phyloP scores from a whole-genome alignment of 1,140 invertebrate species.

The Zaprionus gabonicus region DNA sequence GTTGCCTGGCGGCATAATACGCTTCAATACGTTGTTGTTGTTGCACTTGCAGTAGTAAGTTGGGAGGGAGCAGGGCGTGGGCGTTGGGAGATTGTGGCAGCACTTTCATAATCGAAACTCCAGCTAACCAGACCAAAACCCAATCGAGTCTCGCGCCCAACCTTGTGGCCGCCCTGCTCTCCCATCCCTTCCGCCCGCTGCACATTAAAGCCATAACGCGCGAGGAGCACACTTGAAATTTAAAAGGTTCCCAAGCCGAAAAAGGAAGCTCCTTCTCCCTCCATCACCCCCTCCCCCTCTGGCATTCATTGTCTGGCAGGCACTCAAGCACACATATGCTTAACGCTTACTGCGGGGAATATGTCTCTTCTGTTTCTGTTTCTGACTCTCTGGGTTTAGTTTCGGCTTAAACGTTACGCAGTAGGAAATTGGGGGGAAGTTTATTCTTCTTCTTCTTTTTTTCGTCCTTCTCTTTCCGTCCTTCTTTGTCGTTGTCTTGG shows the following conservation, averaged over 20 bases:
- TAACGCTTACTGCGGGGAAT: slow-evolving; percentile 67
- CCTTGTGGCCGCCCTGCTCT: not conserved
- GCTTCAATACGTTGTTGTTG: slow-evolving; percentile 27
- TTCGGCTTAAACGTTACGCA: slow-evolving; percentile 61
- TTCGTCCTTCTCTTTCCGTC: not conserved
- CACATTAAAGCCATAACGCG: slow-evolving; percentile 64
- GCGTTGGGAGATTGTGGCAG: slow-evolving; percentile 29
- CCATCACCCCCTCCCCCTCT: not conserved
- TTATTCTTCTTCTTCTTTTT: not conserved
- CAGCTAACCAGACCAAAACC: slow-evolving; percentile 38
- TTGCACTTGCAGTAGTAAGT: slow-evolving; percentile 29
- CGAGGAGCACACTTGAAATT: slow-evolving; percentile 60
- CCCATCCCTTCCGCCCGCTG: not conserved
- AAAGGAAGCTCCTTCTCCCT: not conserved
- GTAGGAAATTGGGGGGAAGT: not conserved
- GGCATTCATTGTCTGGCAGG: slow-evolving; percentile 54
- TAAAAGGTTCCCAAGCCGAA: slow-evolving; percentile 49
- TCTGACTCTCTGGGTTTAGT: slow-evolving; percentile 50
- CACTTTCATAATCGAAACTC: slow-evolving; percentile 79
- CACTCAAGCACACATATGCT: slow-evolving; percentile 74
- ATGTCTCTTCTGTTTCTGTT: slow-evolving; percentile 25
- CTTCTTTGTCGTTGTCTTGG: slow-evolving; percentile 2
- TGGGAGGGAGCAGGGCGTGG: not conserved
- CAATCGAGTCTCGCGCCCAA: slow-evolving; percentile 52
- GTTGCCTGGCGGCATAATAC: slow-evolving; percentile 60